Evolutionary conservation across 2,888 invertebrate species (phyloP).

Genomic region (Meandrusa payeni): DNA sequence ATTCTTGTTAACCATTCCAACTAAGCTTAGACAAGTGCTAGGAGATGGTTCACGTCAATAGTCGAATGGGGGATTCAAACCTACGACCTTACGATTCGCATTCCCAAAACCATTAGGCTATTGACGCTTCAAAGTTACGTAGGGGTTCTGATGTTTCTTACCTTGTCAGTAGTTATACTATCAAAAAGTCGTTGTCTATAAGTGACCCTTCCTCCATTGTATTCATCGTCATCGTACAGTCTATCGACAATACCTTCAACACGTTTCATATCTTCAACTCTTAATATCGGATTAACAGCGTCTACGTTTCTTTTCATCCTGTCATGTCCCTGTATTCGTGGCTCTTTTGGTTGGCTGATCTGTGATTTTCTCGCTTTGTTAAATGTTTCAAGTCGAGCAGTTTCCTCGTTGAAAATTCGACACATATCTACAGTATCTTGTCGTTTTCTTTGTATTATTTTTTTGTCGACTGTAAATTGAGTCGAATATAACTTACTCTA

Average conservation of each 20-base stretch:
- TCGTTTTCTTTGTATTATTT: slow-evolving; percentile 55
- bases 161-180: slow-evolving; percentile 26
- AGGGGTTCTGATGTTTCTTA: too few species aligned
- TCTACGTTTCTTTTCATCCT: slow-evolving; percentile 36
- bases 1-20: too few species aligned
- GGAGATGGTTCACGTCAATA: too few species aligned
- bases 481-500: too few species aligned
- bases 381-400: slow-evolving; percentile 30
- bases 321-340: slow-evolving; percentile 7
- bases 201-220: slow-evolving; percentile 38
- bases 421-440: slow-evolving; percentile 68
- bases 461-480: slow-evolving; percentile 54
- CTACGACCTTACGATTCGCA: too few species aligned
- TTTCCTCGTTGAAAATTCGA: slow-evolving; percentile 53
- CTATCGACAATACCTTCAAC: slow-evolving; percentile 60
- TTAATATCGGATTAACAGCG: slow-evolving; percentile 36
- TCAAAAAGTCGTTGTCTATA: slow-evolving; percentile 41
- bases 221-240: slow-evolving; percentile 54
- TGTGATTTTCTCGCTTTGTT: slow-evolving; percentile 20
- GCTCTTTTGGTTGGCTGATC: slow-evolving; percentile 7
- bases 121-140: too few species aligned
- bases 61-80: too few species aligned
- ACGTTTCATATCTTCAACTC: slow-evolving; percentile 40
- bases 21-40: too few species aligned
- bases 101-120: too few species aligned